phyloP scores from a whole-genome alignment of 2,797 vertebrate species.

The Tragopan temminckii region DNA sequence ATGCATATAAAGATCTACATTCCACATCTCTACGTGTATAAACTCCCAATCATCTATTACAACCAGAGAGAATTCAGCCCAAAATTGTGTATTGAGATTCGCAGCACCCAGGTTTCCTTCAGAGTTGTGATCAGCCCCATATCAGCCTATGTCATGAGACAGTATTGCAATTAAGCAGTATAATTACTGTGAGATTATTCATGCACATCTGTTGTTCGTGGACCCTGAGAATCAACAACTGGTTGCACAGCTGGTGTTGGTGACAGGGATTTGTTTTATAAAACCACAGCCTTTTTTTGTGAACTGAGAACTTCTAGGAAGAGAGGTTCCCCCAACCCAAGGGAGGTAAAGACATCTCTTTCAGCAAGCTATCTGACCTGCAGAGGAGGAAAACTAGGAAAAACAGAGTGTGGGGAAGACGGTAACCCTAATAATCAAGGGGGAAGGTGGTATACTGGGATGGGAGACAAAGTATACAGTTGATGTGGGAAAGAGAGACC shows the following conservation, averaged over 20 bases:
- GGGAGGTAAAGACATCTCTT: background rate
- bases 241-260: constrained; percentile 5
- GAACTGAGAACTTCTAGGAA: background rate
- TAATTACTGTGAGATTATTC: constrained; percentile 25
- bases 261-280: background rate
- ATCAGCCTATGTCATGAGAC: background rate
- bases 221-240: constrained; percentile 1
- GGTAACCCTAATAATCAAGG: background rate
- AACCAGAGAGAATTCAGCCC: background rate
- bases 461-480: background rate
- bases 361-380: background rate
- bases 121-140: background rate
- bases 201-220: background rate
- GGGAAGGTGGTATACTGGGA: background rate
- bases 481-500: background rate
- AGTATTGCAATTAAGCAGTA: background rate
- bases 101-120: background rate
- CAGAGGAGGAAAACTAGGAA: background rate
- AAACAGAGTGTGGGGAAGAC: accelerated
- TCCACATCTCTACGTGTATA: background rate
- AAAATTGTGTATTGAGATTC: background rate
- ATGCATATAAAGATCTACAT: background rate
- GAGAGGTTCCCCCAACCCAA: background rate
- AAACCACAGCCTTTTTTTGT: background rate
- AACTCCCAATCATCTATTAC: background rate